A percentile compares a stretch with the other conserved stretches of the same genome.
Evolutionary conservation across 2,888 invertebrate genomes (phyloP).

Genomic region (Sphaerophoria rueppellii): DNA sequence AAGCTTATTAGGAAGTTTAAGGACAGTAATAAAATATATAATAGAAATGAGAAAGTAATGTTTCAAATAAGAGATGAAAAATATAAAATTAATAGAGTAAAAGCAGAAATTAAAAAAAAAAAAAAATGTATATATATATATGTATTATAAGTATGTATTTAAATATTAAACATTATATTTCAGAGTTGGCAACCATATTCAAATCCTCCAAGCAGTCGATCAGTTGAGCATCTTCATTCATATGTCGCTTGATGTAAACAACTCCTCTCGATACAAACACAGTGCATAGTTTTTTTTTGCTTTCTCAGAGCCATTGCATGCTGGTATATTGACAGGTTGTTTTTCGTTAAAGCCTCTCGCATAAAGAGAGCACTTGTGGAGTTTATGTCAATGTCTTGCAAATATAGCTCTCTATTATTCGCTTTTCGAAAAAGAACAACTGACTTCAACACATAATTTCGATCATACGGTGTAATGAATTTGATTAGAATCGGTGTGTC

Average conservation of each 20-base stretch:
- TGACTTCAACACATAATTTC: not conserved
- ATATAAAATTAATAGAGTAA: not conserved
- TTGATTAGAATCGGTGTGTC: slow-evolving; percentile 1
- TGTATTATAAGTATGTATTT: too few species aligned
- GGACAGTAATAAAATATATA: not conserved
- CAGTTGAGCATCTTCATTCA: slow-evolving; percentile 8
- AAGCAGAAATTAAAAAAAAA: not conserved
- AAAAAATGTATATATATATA: too few species aligned
- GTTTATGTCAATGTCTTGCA: slow-evolving; percentile 9
- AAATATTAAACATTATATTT: not conserved
- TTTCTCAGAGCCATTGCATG: not conserved
- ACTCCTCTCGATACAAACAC: slow-evolving; percentile 2
- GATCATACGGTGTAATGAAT: slow-evolving; percentile 5
- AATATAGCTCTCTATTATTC: not conserved
- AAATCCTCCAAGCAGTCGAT: slow-evolving; percentile 8
- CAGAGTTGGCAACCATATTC: slow-evolving; percentile 9
- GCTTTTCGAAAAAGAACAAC: not conserved
- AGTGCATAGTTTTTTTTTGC: not conserved
- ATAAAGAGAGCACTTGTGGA: slow-evolving; percentile 11
- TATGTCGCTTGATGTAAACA: slow-evolving; percentile 3
- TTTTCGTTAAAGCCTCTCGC: slow-evolving; percentile 12
- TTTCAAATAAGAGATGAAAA: not conserved
- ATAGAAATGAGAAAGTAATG: not conserved
- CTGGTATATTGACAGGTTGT: slow-evolving; percentile 2
- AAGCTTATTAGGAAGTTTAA: not conserved